Percentiles rank a stretch among this genome's conserved stretches.
phyloP scores from a whole-genome alignment of 2,797 vertebrate genomes.

The Amphiprion clarkii region DNA sequence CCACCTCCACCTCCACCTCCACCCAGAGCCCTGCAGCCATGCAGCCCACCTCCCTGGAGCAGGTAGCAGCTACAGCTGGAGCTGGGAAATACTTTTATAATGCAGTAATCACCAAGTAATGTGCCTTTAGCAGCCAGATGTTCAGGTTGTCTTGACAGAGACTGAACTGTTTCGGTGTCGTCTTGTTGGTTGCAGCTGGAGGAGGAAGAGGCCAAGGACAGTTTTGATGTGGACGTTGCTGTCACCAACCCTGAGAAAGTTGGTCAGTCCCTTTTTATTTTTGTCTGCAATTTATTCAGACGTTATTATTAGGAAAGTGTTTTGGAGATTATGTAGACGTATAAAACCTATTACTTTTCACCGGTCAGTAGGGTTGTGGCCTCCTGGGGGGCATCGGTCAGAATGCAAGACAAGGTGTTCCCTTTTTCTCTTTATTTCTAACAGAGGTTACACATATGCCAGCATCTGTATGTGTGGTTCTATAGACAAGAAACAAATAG shows the following conservation, averaged over 20 bases:
- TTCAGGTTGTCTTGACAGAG: slow-evolving; percentile 7
- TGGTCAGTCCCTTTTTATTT: slow-evolving; percentile 84
- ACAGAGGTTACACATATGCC: too few relatives aligned
- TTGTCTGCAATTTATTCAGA: not conserved
- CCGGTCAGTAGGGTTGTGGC: too few relatives aligned
- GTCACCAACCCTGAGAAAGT: slow-evolving; percentile 98
- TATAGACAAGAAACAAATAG: too few relatives aligned
- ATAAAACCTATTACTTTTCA: too few relatives aligned
- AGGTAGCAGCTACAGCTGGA: slow-evolving; percentile 79
- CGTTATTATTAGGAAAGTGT: not conserved
- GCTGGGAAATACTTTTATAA: not conserved
- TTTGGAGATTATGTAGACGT: too few relatives aligned
- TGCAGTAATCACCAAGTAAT: not conserved
- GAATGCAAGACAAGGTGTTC: too few relatives aligned
- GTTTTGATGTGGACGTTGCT: slow-evolving; percentile 92
- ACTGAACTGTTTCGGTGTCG: not conserved
- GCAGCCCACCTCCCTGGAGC: slow-evolving; percentile 87
- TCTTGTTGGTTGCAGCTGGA: slow-evolving; percentile 83
- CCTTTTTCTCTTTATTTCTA: too few relatives aligned
- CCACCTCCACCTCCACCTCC: slow-evolving; percentile 74
- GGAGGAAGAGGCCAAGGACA: slow-evolving; percentile 91
- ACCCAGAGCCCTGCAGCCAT: slow-evolving; percentile 75
- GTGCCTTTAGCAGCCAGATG: not conserved
- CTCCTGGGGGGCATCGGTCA: too few relatives aligned
- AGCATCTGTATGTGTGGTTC: too few relatives aligned